phyloP scores from a whole-genome alignment of 2,797 vertebrate species.

The Periparus ater region DNA sequence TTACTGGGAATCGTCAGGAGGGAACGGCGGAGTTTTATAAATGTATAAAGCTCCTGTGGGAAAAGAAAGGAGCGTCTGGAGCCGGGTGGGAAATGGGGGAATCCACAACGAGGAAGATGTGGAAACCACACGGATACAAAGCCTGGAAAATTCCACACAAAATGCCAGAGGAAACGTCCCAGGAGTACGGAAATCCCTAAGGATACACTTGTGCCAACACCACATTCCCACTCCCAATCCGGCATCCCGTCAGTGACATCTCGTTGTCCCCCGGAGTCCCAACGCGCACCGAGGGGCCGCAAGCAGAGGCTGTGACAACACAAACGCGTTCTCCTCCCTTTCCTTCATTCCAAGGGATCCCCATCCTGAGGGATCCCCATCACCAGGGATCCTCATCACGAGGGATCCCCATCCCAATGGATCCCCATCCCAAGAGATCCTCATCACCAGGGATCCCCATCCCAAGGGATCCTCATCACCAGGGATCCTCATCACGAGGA shows the following conservation, averaged over 20 bases:
- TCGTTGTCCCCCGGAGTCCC: neutral
- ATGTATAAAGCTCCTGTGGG: neutral
- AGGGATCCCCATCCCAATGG: neutral
- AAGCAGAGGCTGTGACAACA: neutral
- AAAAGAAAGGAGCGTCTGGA: neutral
- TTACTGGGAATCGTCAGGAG: accelerated
- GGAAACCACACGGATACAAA: neutral
- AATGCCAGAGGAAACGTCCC: neutral
- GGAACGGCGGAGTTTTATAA: neutral
- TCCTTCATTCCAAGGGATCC: neutral
- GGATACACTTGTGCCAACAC: accelerated
- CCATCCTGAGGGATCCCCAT: neutral
- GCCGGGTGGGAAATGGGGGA: neutral
- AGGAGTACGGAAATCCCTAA: neutral
- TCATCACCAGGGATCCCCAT: too few species aligned
- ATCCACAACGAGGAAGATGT: neutral
- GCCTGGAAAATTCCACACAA: neutral
- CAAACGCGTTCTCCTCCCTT: accelerated
- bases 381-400: neutral
- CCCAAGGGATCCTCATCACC: accelerated
- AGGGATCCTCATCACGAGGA: neutral
- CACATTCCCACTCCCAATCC: accelerated
- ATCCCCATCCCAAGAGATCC: too few species aligned
- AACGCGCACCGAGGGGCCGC: accelerated
- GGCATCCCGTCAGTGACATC: accelerated